Evolutionary conservation across 1,140 invertebrate genomes (phyloP), one percentile per base, ranked within the genome.

Genomic region (Eupeodes corollae): DNA sequence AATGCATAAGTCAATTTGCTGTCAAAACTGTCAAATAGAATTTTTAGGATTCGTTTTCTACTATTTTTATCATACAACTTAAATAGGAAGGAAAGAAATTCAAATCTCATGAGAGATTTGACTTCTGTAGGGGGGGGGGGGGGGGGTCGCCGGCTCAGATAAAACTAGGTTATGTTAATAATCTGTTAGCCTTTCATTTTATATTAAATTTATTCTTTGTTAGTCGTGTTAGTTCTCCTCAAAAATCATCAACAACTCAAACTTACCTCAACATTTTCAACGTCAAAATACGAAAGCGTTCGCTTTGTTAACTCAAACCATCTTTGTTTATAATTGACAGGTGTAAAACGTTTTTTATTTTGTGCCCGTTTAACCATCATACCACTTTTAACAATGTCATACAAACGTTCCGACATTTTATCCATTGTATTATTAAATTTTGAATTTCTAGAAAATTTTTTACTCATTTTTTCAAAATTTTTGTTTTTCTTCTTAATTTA

Each of bases 301-400:
- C 76, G 77, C 52, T 74, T 78, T 1, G 84, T 88, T 21, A 91
- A 69, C 40, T 86, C 79, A 68, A 90, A 86, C 84, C 83, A 90
- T 18, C 88, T 77, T 68, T 83, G 82, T 64, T 87, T 88, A 64
- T 85, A 90, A 65, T 90, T 90, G 33, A 88, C 79, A 8, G 83
- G 79, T 15, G 84, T 86, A 61, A 88, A 89, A 39, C 83, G 75
- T 64, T 88, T 88, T 67, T 88, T 89, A 68, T 88, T 90, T 64
- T 88, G 86, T 3, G 87, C 89, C 44, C 86, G 73, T 70, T 90
- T 91, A 37, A 86, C 76, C 86, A 91, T 88, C 56, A 82, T 84
- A 19, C 83, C 83, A 59, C 82, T 54, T 75, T 82, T 71, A 51
- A 48, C 57, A 41, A 68, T 56, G 34, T 68, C 65, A 38, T 56